Base-by-base conservation (phyloP, 2,888 invertebrate genomes). In the Sarcophaga rosellei region DNA sequence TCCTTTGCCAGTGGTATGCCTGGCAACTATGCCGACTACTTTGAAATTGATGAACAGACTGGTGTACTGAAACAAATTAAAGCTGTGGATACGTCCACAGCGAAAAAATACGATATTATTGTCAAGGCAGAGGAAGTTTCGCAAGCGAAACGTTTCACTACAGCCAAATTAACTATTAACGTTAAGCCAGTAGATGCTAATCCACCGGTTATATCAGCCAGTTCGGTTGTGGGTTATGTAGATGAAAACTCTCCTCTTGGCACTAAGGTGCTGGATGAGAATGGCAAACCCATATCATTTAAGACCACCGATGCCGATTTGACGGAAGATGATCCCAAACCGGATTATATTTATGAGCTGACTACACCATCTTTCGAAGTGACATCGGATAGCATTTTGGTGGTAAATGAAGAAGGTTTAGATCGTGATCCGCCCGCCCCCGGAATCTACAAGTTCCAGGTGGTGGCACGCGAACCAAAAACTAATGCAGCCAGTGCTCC, bases 361-460 rank as follows among this genome's bases (percentile, higher is more conserved):
- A 98, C 98, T 0, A 97, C 97, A 1, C 96, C 95, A 74, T 97
- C 95, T 90, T 98, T 98, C 92, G 94, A 95, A 87, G 96, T 98
- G 81, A 96, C 97, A 89, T 94, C 95, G 85, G 95, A 95, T 73
- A 96, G 97, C 2, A 94, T 95, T 84, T 93, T 98, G 62, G 94
- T 97, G 17, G 98, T 98, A 0, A 96, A 96, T 90, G 96, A 97
- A 90, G 96, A 97, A 89, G 96, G 96, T 90, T 94, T 98, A 65
- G 98, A 98, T 91, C 94, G 98, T 53, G 98, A 98, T 93, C 96
- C 97, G 1, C 98, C 98, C 0, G 97, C 96, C 91, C 96, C 96
- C 0, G 96, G 96, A 35, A 96, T 96, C 90, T 97, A 96, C 91
- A 96, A 96, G 90, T 98, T 98, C 92, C 98, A 98, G 94, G 96